phyloP scores from a whole-genome alignment of 2,113 vertebrate genomes.

The Saguinus midas region DNA sequence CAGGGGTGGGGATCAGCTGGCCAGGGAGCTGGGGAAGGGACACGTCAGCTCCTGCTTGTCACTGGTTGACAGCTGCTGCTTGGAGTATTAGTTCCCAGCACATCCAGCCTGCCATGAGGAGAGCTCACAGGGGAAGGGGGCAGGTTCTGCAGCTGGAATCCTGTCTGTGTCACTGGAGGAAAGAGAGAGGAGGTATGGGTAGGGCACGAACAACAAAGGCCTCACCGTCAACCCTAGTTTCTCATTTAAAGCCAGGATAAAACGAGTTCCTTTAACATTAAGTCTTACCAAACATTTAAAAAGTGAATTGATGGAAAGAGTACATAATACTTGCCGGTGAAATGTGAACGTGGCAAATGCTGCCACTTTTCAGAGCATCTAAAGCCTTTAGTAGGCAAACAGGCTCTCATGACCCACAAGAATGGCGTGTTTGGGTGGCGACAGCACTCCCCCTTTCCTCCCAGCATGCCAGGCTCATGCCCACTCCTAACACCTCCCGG shows the following conservation, averaged over 20 bases:
- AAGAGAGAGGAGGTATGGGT: background rate
- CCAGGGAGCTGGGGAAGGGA: background rate
- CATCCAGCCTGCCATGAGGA: background rate
- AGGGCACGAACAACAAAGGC: background rate
- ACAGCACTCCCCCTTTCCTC: background rate
- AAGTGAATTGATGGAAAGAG: background rate
- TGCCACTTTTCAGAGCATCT: background rate
- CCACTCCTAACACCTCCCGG: background rate
- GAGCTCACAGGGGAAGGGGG: background rate
- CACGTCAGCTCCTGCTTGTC: background rate
- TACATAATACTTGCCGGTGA: background rate
- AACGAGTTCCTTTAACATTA: background rate
- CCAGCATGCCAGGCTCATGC: background rate
- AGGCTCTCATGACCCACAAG: background rate
- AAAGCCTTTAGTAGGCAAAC: background rate
- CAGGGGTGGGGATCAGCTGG: fast-evolving
- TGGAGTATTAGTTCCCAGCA: background rate
- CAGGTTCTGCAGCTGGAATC: background rate
- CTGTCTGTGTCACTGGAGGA: no score
- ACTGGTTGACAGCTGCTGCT: background rate
- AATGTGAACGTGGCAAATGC: fast-evolving
- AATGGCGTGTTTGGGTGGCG: background rate
- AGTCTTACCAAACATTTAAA: background rate
- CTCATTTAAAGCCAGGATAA: background rate
- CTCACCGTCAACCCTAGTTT: background rate